A percentile compares a stretch with the other conserved stretches of the same genome.
Conservation (phyloP, 92 coral and sea anemone species). For the Micromussa lordhowensis region DNA sequence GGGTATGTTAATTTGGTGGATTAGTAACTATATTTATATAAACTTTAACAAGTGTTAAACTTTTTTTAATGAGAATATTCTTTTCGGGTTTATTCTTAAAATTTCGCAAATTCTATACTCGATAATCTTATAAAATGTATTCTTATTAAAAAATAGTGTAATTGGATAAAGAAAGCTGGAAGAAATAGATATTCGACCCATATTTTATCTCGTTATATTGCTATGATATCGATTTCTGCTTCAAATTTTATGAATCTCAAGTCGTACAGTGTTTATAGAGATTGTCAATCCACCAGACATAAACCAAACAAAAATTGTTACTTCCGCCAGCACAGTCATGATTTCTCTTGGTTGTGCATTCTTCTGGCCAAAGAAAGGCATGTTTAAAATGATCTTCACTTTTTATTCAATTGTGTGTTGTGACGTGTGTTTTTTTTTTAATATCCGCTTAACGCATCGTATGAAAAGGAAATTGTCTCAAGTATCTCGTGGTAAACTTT, state of each 20-base stretch:
- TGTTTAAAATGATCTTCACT: not conserved
- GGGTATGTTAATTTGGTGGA: not conserved
- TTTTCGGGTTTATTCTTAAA: no score
- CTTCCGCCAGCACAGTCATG: not conserved
- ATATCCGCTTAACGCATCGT: not conserved
- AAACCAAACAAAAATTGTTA: not conserved
- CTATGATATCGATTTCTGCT: not conserved
- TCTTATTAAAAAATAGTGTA: no score
- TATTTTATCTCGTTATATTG: not conserved
- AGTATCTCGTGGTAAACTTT: not conserved
- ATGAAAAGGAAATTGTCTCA: not conserved
- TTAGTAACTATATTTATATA: not conserved
- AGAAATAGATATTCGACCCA: not conserved
- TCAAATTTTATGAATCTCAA: not conserved
- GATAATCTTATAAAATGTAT: no score
- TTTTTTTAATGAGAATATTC: no score
- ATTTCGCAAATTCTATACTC: no score
- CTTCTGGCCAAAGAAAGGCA: not conserved
- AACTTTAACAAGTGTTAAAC: not conserved
- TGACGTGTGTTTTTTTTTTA: not conserved
- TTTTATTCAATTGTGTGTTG: not conserved
- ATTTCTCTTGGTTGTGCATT: not conserved
- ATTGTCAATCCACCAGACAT: not conserved
- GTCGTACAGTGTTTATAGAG: not conserved
- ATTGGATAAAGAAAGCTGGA: not conserved